Conservation (phyloP, 2,113 vertebrate species). For the Mesembrinibis cayennensis region DNA sequence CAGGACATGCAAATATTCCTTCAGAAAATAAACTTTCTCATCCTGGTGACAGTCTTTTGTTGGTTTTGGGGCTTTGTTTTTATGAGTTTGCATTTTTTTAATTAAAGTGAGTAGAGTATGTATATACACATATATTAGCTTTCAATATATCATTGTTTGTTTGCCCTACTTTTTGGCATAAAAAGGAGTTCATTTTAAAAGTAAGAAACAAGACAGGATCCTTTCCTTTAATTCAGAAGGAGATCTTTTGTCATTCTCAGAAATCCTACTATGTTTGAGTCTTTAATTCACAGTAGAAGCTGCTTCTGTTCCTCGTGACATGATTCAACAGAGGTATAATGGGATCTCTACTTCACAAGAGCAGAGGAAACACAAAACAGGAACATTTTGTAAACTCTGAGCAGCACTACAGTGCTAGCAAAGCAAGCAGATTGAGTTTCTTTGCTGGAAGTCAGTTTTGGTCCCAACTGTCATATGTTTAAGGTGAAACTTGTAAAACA, state of each 20-base stretch:
- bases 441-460: neutral
- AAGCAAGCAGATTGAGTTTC: neutral
- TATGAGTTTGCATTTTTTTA: neutral
- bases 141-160: neutral
- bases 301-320: neutral
- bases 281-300: neutral
- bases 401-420: neutral
- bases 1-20: neutral
- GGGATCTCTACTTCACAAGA: neutral
- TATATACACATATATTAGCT: neutral
- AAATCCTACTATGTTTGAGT: neutral
- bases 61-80: neutral
- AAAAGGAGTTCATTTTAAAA: neutral
- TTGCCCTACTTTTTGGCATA: neutral
- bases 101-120: neutral
- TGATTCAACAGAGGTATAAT: neutral
- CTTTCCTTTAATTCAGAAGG: neutral
- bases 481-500: neutral
- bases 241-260: neutral
- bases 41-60: neutral
- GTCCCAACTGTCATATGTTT: neutral
- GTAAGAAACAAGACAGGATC: neutral
- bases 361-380: neutral
- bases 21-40: neutral
- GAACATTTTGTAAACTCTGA: neutral